Evolutionary conservation across 2,113 vertebrate species (phyloP), one percentile per base, ranked within the genome.

Genomic region (Picathartes gymnocephalus): DNA sequence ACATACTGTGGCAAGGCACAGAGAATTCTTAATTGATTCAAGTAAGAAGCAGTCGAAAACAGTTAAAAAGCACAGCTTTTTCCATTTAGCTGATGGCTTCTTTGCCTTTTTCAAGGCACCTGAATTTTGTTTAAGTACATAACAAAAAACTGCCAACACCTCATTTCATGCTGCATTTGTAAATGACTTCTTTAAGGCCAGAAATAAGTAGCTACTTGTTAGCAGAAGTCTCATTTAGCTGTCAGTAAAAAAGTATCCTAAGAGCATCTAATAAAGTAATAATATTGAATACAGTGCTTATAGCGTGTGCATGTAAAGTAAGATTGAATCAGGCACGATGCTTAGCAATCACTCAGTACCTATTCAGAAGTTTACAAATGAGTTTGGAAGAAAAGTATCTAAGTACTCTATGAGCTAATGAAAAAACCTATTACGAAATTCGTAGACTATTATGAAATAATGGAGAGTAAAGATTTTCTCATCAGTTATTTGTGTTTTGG

Each of bases 1-100:
- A 81, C 96, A 96, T 78, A 86, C 95, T 95, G 94, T 66, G 94
- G 35, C 74, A 92, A 90, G 81, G 48, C 85, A 90, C 54, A 82
- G 81, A 93, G 76, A 80, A 92, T 73, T 96, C 71, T 92, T 96
- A 95, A 93, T 93, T 83, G 58, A 53, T 65, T 90, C 79, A 90
- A 90, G 62, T 65, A 77, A 83, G 58, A 33, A 69, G 33, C 7
- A 73, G n/a, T 19, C 33, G 90, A 86, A 90, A 96, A 42, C 22
- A 69, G 44, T 79, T 94, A 21, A 93, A 95, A 97, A 66, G 33
- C 58, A 80, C 31, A 82, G 42, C 8, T 80, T 51, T 83, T 86
- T 77, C 68, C 35, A 74, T 90, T 95, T 68, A 93, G 23, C 35
- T 90, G 42, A 68, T 86, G 28, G 5, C 78, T 68, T 86, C 65